phyloP scores from a whole-genome alignment of 2,888 invertebrate species.

The Shargacucullia verbasci region DNA sequence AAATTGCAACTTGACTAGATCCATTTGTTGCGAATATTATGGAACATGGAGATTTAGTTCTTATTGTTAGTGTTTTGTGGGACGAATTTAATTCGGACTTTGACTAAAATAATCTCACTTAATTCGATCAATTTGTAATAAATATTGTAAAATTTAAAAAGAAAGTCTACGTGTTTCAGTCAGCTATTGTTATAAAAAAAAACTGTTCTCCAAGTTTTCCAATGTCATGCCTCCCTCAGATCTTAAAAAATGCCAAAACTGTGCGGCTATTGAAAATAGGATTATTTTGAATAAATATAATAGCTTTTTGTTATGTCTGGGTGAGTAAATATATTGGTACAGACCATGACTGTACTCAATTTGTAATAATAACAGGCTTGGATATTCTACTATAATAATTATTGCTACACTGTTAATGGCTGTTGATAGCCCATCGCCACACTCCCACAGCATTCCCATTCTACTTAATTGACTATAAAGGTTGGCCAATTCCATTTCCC shows the following conservation, averaged over 20 bases:
- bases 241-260: slow-evolving; percentile 17
- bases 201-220: slow-evolving; percentile 6
- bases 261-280: slow-evolving; percentile 25
- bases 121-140: too few species aligned
- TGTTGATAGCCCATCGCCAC: slow-evolving; percentile 16
- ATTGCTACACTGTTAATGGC: slow-evolving; percentile 13
- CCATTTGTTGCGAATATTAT: too few species aligned
- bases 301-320: background rate
- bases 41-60: too few species aligned
- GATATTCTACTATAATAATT: slow-evolving; percentile 17
- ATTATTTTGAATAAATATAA: slow-evolving; percentile 35
- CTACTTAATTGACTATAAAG: slow-evolving; percentile 27
- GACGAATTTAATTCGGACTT: too few species aligned
- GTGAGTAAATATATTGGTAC: too few species aligned
- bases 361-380: slow-evolving; percentile 12
- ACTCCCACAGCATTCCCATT: slow-evolving; percentile 13
- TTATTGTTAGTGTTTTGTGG: too few species aligned
- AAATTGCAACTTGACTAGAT: too few species aligned
- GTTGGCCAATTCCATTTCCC: slow-evolving; percentile 15
- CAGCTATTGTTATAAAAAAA: background rate
- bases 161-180: too few species aligned
- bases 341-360: too few species aligned
- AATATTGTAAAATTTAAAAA: too few species aligned
- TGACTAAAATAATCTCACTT: too few species aligned
- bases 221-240: background rate